phyloP scores from a whole-genome alignment of 2,888 invertebrate genomes.

The Ferrisia virgata region DNA sequence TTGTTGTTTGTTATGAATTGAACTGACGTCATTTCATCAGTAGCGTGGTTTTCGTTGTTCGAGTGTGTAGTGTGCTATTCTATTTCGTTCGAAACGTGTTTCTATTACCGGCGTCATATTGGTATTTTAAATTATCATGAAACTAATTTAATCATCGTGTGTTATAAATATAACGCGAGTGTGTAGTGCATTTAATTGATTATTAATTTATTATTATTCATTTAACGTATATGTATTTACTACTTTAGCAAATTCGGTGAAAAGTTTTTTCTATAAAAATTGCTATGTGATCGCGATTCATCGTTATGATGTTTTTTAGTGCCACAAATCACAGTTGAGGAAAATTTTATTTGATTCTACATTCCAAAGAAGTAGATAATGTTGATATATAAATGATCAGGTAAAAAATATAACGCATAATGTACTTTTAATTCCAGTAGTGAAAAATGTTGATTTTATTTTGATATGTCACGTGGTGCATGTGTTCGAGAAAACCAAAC shows the following conservation, averaged over 20 bases:
- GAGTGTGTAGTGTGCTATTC: neutral
- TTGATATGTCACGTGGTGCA: neutral
- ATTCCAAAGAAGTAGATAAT: neutral
- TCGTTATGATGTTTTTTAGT: neutral
- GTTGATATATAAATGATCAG: neutral
- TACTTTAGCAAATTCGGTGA: neutral
- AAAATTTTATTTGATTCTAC: neutral
- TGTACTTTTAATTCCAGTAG: neutral
- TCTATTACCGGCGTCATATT: neutral
- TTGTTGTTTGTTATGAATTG: neutral
- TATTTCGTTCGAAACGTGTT: neutral
- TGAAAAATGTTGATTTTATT: neutral
- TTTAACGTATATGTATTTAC: neutral
- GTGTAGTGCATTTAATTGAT: neutral
- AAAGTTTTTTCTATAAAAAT: neutral
- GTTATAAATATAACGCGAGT: neutral
- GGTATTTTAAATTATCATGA: neutral
- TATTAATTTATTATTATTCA: neutral
- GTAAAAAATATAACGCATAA: neutral
- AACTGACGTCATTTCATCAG: neutral
- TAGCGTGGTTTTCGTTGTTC: constrained; percentile 22
- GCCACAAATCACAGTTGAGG: neutral
- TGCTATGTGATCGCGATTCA: neutral
- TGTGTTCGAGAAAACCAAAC: neutral
- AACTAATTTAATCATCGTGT: neutral